These are phyloP conservation scores for Drosophila multiciliata DNA, from an alignment of 2,888 invertebrate species.

Conservation along the genomic window DNA sequence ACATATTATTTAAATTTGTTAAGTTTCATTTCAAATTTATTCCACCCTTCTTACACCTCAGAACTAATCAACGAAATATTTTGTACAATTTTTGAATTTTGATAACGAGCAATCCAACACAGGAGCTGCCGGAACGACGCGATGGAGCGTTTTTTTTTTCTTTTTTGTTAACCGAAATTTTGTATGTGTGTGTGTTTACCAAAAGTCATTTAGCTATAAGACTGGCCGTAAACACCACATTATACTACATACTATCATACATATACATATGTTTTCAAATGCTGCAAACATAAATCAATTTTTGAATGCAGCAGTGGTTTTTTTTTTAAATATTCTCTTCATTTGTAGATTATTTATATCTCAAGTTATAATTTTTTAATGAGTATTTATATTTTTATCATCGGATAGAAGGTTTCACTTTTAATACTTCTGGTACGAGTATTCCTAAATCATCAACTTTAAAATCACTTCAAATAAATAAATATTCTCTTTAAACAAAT, in stretches of 20 bases:
- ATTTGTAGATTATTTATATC: slow-evolving; percentile 3
- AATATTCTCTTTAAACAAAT: not conserved
- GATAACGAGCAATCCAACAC: slow-evolving; percentile 69
- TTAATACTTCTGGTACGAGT: not conserved
- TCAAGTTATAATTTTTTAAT: not conserved
- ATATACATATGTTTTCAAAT: slow-evolving; percentile 17
- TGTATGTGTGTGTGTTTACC: slow-evolving; percentile 29
- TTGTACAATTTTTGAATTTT: slow-evolving; percentile 79
- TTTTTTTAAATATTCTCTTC: not conserved
- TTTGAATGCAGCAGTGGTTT: slow-evolving; percentile 48
- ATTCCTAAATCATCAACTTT: not conserved
- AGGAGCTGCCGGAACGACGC: slow-evolving; percentile 44
- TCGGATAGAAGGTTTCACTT: not conserved
- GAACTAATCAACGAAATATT: slow-evolving; percentile 68
- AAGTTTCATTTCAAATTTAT: slow-evolving; percentile 23
- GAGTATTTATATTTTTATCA: not conserved
- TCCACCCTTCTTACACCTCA: slow-evolving; percentile 38
- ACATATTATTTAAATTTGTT: slow-evolving; percentile 14
- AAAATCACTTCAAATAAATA: not conserved
- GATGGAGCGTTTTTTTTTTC: slow-evolving; percentile 61
- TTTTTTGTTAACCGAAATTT: slow-evolving; percentile 28
- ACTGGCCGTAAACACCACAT: slow-evolving; percentile 32
- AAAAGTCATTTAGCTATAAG: slow-evolving; percentile 26
- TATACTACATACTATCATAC: slow-evolving; percentile 6
- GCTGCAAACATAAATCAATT: slow-evolving; percentile 42